Evolutionary conservation across 2,888 invertebrate genomes (phyloP), one percentile per base, ranked within the genome.

Genomic region (Pyrrhia umbra): DNA sequence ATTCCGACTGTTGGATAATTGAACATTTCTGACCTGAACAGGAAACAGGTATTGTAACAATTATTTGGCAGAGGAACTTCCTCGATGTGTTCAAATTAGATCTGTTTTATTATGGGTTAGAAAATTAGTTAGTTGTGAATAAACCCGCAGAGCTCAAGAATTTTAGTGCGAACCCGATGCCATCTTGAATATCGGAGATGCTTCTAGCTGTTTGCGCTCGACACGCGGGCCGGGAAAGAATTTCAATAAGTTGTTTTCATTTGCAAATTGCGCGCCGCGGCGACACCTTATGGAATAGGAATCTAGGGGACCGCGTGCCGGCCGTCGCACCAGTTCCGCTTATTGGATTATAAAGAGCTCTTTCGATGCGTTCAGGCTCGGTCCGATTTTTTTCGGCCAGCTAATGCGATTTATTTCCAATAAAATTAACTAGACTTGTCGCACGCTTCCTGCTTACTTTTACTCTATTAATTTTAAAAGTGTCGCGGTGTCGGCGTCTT

Each of bases 161-260:
- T 81, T 83, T 83, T 76, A 77, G 81, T 82, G 79, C 76, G 79
- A 82, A 79, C 77, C 84, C 85, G 81, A 80, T 85, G 83, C 86
- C 86, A 84, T 87, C 82, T 88, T 79, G 81, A 90, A 90, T 89
- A 88, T 86, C 83, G 84, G 76, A 79, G 85, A 84, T 84, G 84
- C 85, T 84, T 84, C 82, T 82, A 66, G 80, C 77, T 79, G 74
- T 75, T 80, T 75, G 82, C 83, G 81, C 78, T 65, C 79, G 81
- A 81, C 85, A 85, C 84, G 87, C 88, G 85, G 84, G 84, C 87
- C 87, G 89, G 84, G 86, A 88, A 93, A 92, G 94, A 94, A 95
- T 94, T 95, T 94, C 94, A 94, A 94, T 94, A 94, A 94, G 93
- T 95, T 94, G 93, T 94, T 93, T 94, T 94, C 93, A 94, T 95